phyloP scores from a whole-genome alignment of 1,140 invertebrate species.

The Copidosoma floridanum region DNA sequence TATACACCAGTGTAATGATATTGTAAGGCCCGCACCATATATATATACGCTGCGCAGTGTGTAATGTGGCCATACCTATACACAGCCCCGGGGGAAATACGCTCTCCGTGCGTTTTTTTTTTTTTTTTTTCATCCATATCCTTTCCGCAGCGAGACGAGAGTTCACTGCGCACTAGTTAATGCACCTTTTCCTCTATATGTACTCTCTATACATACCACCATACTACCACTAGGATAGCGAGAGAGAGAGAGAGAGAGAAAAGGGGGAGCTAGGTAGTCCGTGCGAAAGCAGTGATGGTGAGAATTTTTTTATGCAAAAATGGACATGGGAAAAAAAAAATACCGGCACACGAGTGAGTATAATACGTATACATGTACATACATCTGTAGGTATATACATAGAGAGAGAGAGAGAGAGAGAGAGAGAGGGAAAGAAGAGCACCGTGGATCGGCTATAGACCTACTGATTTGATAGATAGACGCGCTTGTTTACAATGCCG shows the following conservation, averaged over 20 bases:
- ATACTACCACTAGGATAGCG: too few species aligned
- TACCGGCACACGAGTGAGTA: too few species aligned
- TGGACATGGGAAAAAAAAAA: conserved; percentile 56
- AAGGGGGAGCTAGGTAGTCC: conserved; percentile 31
- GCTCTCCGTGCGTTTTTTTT: conserved; percentile 22
- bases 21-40: background rate
- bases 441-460: conserved; percentile 9
- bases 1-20: too few species aligned
- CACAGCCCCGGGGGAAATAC: conserved; percentile 27
- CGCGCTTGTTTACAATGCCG: too few species aligned
- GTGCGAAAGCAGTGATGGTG: conserved; percentile 51
- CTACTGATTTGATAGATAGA: too few species aligned
- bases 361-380: too few species aligned
- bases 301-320: conserved; percentile 57
- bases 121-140: conserved; percentile 14
- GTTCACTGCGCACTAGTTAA: conserved; percentile 11
- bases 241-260: background rate
- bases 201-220: too few species aligned
- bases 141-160: conserved; percentile 8
- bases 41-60: background rate
- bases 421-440: background rate
- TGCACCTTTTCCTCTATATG: conserved; percentile 12
- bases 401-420: conserved; percentile 28
- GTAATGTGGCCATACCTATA: too few species aligned
- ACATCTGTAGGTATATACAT: too few species aligned